Percentiles rank a stretch among this genome's conserved stretches.
Evolutionary conservation across 2,888 invertebrate genomes (phyloP).

Genomic region (Hirudinaria manillensis): DNA sequence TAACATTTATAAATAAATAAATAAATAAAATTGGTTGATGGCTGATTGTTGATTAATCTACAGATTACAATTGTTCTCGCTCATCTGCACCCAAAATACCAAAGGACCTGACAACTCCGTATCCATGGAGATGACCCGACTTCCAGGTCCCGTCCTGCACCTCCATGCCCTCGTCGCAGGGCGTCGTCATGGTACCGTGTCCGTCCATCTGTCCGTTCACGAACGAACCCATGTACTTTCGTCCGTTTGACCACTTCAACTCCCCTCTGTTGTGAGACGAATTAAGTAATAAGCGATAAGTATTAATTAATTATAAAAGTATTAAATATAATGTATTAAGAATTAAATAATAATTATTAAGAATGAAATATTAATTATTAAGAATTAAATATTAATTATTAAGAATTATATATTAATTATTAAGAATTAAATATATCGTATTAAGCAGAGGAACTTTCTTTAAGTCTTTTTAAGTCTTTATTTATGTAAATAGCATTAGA

Average conservation of each 20-base stretch:
- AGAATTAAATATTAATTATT: too few species aligned
- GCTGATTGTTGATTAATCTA: too few species aligned
- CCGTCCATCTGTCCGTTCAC: conserved; percentile 69
- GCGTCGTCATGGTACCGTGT: conserved; percentile 51
- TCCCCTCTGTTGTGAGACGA: conserved; percentile 60
- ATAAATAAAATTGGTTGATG: neutral
- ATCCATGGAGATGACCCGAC: conserved; percentile 69
- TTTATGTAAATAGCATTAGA: too few species aligned
- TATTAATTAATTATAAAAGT: too few species aligned
- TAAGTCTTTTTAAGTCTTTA: too few species aligned
- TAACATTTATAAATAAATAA: neutral
- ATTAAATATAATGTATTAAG: too few species aligned
- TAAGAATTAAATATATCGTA: too few species aligned
- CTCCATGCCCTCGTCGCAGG: conserved; percentile 56
- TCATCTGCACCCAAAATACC: neutral
- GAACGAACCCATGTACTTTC: conserved; percentile 74
- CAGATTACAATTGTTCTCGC: neutral
- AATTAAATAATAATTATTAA: too few species aligned
- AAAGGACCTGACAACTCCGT: conserved; percentile 56
- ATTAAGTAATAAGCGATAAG: too few species aligned
- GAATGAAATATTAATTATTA: too few species aligned
- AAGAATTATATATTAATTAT: too few species aligned
- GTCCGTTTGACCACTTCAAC: conserved; percentile 74
- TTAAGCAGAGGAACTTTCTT: too few species aligned
- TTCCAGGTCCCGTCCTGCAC: conserved; percentile 76